phyloP scores from a whole-genome alignment of 2,797 vertebrate species.

The Channallabes apus region DNA sequence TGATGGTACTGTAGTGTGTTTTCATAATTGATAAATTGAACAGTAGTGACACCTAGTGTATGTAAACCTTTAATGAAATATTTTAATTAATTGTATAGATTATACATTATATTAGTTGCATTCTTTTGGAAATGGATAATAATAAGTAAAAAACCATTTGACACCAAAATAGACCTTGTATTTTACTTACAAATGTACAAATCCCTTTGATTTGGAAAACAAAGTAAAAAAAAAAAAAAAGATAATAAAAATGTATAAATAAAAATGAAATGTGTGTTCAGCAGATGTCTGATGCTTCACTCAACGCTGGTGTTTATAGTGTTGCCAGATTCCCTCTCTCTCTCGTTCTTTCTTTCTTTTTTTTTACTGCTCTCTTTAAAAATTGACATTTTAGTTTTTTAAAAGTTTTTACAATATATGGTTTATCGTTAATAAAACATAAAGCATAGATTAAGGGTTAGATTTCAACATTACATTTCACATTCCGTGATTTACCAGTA shows the following conservation, averaged over 20 bases:
- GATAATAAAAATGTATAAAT: neutral
- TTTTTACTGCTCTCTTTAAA: no score
- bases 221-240: no score
- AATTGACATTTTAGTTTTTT: no score
- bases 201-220: no score
- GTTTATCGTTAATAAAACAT: neutral
- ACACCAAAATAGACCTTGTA: neutral
- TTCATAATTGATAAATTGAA: neutral
- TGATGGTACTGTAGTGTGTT: neutral
- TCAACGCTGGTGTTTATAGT: neutral
- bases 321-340: neutral
- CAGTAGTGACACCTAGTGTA: constrained; percentile 35
- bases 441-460: neutral
- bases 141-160: neutral
- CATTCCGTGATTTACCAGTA: neutral
- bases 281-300: neutral
- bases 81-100: neutral
- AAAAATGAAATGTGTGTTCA: neutral
- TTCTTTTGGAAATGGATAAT: neutral
- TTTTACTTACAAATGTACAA: neutral
- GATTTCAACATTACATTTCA: no score
- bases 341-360: no score
- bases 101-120: neutral
- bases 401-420: neutral
- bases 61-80: neutral